Percentiles rank a stretch among this genome's conserved stretches.
Evolutionary conservation across 2,888 invertebrate genomes (phyloP).

Genomic region (Heliconius hortense): DNA sequence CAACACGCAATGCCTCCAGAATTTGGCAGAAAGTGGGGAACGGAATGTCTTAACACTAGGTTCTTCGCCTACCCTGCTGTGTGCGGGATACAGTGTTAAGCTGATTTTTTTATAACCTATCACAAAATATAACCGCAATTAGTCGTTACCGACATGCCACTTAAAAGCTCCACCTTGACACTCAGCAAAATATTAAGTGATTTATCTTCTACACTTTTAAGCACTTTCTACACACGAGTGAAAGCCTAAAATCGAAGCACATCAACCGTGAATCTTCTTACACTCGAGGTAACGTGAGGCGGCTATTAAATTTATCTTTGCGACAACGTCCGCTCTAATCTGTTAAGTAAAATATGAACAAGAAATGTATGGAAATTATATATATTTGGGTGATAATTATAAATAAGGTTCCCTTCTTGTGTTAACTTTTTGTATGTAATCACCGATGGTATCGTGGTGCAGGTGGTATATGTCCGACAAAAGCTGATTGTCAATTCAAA

Average conservation of each 20-base stretch:
- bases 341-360: slow-evolving; percentile 45
- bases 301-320: slow-evolving; percentile 69
- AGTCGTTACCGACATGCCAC: slow-evolving; percentile 27
- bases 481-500: background rate
- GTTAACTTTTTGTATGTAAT: background rate
- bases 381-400: background rate
- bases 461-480: background rate
- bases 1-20: no score
- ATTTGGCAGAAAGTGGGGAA: no score
- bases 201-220: slow-evolving; percentile 41
- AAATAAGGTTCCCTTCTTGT: background rate
- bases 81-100: no score
- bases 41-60: no score
- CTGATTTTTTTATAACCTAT: background rate
- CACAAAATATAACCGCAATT: slow-evolving; percentile 22
- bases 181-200: slow-evolving; percentile 32
- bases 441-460: no score
- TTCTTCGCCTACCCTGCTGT: no score
- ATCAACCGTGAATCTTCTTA: slow-evolving; percentile 50
- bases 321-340: slow-evolving; percentile 69
- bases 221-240: slow-evolving; percentile 51
- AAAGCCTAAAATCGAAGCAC: slow-evolving; percentile 60
- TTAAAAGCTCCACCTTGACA: slow-evolving; percentile 29
- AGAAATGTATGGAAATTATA: slow-evolving; percentile 15
- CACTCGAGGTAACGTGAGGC: slow-evolving; percentile 59